These are phyloP conservation scores for Lamprotornis superbus DNA, from an alignment of 2,113 vertebrate genomes.

Conservation along the genomic window DNA sequence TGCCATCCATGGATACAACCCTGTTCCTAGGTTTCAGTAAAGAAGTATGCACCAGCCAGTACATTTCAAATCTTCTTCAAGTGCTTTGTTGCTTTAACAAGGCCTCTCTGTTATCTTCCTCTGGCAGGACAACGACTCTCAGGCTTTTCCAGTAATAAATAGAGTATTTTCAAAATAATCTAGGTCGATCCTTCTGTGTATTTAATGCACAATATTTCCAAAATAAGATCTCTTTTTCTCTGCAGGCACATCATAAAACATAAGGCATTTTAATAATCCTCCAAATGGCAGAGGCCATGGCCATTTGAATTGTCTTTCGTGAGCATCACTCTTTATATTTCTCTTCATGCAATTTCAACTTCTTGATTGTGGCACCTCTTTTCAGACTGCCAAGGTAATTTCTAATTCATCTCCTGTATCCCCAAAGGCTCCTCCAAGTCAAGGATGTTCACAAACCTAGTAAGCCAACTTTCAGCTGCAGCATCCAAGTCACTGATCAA, in stretches of 20 bases:
- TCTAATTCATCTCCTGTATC: not conserved
- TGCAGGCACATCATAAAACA: not conserved
- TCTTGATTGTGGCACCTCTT: not conserved
- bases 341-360: not conserved
- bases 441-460: not conserved
- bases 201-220: not conserved
- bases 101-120: conserved; percentile 1
- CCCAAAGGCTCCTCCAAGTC: not conserved
- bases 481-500: not conserved
- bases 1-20: not conserved
- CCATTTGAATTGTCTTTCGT: not conserved
- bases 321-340: not conserved
- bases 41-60: not conserved
- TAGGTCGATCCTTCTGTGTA: not conserved
- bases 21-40: not conserved
- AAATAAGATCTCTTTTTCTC: not conserved
- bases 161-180: not conserved
- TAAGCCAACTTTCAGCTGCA: not conserved
- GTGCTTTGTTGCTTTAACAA: not conserved
- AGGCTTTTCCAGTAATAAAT: not conserved
- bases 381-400: not conserved
- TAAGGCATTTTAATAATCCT: not conserved
- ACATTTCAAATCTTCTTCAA: not conserved
- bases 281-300: not conserved
- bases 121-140: not conserved